Evolutionary conservation across 2,113 vertebrate genomes (phyloP).

Genomic region (Cyprinodon variegatus): DNA sequence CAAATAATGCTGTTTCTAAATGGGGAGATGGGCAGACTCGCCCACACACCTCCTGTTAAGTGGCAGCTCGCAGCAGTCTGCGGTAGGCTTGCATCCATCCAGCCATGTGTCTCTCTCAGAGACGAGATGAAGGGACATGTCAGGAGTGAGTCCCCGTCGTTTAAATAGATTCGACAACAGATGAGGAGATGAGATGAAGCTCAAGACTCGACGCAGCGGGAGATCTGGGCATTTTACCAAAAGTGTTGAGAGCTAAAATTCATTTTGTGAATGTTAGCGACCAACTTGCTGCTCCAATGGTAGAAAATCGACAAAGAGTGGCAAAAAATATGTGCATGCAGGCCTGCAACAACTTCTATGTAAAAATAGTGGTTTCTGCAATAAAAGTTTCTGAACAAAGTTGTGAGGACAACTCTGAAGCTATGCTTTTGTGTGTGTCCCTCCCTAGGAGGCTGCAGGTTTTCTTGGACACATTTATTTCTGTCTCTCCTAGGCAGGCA

Average conservation of each 20-base stretch:
- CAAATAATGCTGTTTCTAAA: constrained; percentile 78
- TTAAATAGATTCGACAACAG: constrained; percentile 65
- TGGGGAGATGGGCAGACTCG: constrained; percentile 70
- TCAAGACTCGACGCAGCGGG: constrained; percentile 53
- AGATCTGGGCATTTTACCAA: constrained; percentile 38
- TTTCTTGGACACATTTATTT: constrained; percentile 72
- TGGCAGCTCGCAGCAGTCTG: constrained; percentile 62
- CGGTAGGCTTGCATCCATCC: constrained; percentile 60
- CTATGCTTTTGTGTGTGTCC: constrained; percentile 49
- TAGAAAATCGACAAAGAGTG: constrained; percentile 9
- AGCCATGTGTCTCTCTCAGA: constrained; percentile 55
- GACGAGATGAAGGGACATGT: constrained; percentile 59
- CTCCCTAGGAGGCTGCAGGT: constrained; percentile 43
- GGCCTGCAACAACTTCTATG: background rate
- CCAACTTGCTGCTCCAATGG: constrained; percentile 13
- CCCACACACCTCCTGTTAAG: constrained; percentile 78
- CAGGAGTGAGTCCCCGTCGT: constrained; percentile 53
- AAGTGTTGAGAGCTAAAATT: constrained; percentile 39
- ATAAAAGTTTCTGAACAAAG: constrained; percentile 36
- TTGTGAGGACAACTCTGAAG: constrained; percentile 41
- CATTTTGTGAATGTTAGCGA: constrained; percentile 12
- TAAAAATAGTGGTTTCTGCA: constrained; percentile 5
- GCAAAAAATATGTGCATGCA: constrained; percentile 11
- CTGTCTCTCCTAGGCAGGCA: constrained; percentile 48
- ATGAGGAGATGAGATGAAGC: constrained; percentile 58